Base-by-base conservation (phyloP, 2,888 invertebrate species). In the Drosophila anceps region DNA sequence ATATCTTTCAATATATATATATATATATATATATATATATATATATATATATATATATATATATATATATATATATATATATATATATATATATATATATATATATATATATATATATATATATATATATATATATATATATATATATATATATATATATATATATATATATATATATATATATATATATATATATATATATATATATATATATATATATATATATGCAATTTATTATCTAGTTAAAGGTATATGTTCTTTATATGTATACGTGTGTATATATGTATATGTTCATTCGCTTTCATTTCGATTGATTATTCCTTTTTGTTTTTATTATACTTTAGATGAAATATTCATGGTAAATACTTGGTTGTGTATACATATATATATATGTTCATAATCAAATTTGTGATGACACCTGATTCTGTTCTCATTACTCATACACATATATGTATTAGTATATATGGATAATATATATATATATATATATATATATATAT, bases 261-360 rank as follows among this genome's bases (percentile, higher is more conserved):
- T 74, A 78, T 78, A 78, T 68, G 72, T 83, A 79, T 81, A 81
- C 76, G 69, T 68, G 70, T 74, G 71, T 81, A 79, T 80, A 74
- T 67, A 59, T 72, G 67, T 77, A 77, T 77, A 74, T 80, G 69
- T 70, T 55, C 44, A 73, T 73, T 69, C 61, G 71, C 70, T 48
- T 70, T 67, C 54, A 55, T 63, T 69, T 48, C 41, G 46, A 20
- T 74, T 72, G 61, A 67, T 71, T 73, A 71, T 69, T 61, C 55
- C 50, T 41, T 58, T 67, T 63, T 44, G 29, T 67, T 55, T 18
- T 54, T 57, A 51, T 37, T 27, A 46, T 24, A 51, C 57, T 53
- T 24, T 50, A 12, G 7, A 48, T 67, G 73, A 68, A 68, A 54
- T 69, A 62, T 50, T 57, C 61, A 69, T 75, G 66, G 77, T 77